Evolutionary conservation across 1,140 invertebrate genomes (phyloP).

Genomic region (Leptinotarsa texana): DNA sequence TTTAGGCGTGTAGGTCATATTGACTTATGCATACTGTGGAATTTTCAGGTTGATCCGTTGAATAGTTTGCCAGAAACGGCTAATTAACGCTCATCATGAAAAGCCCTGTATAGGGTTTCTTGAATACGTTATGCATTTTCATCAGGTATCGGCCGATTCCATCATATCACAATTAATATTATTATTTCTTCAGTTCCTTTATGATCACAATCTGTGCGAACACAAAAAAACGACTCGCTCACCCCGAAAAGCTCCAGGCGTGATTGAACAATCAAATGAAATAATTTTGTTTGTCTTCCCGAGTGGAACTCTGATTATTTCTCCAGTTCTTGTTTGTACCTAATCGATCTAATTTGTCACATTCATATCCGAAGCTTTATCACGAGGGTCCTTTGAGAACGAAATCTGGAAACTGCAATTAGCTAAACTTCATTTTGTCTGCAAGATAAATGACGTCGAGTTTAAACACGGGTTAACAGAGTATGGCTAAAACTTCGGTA

Average conservation of each 20-base stretch:
- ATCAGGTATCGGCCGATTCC: no score
- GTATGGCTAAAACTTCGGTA: not conserved
- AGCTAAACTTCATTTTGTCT: constrained; percentile 8
- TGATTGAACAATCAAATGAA: constrained; percentile 2
- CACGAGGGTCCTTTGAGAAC: constrained; percentile 2
- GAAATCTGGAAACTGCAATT: not conserved
- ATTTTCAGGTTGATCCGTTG: no score
- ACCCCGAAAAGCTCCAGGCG: not conserved
- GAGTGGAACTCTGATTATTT: not conserved
- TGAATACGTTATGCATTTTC: no score
- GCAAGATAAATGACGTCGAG: not conserved
- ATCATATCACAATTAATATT: no score
- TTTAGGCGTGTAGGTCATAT: no score
- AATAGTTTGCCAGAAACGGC: no score
- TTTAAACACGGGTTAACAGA: constrained; percentile 6
- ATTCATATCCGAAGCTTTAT: constrained; percentile 8
- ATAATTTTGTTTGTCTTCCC: not conserved
- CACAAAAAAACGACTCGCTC: not conserved
- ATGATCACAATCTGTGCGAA: no score
- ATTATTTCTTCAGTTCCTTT: no score
- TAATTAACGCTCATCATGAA: no score
- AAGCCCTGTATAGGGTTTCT: no score
- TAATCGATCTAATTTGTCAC: constrained; percentile 3
- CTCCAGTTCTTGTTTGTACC: constrained; percentile 2
- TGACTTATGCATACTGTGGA: no score